Conservation (phyloP, 1,140 invertebrate genomes). For the Brachionus calyciflorus region DNA sequence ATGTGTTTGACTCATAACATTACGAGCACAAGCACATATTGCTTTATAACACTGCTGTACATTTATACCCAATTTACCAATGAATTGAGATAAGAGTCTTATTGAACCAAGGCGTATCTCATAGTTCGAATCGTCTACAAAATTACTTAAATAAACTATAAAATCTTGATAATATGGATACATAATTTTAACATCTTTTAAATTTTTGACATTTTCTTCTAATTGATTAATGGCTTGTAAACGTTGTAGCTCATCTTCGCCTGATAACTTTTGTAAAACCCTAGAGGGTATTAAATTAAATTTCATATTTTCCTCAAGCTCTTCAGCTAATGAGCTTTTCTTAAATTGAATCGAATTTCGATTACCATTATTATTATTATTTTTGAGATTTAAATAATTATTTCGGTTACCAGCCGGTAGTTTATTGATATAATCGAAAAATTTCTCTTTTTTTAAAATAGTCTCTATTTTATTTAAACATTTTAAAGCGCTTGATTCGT, state of each 20-base stretch:
- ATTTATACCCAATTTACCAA: conserved; percentile 54
- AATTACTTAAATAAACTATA: conserved; percentile 64
- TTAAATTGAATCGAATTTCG: not conserved
- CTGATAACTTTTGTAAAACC: conserved; percentile 55
- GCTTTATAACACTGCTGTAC: conserved; percentile 57
- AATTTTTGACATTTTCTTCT: conserved; percentile 52
- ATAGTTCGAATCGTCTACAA: conserved; percentile 66
- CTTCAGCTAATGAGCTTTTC: conserved; percentile 48
- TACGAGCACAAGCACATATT: conserved; percentile 57
- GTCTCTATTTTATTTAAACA: conserved; percentile 23
- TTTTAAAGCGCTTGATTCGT: conserved; percentile 1
- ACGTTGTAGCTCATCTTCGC: conserved; percentile 57
- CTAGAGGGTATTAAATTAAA: conserved; percentile 60
- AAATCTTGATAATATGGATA: conserved; percentile 67
- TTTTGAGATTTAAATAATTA: conserved; percentile 52
- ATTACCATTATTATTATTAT: conserved; percentile 34
- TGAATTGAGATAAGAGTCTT: conserved; percentile 63
- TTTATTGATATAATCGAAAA: conserved; percentile 48
- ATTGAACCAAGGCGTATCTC: conserved; percentile 65
- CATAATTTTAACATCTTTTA: conserved; percentile 57
- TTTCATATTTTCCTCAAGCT: conserved; percentile 27
- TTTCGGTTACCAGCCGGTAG: conserved; percentile 51
- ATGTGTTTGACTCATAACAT: conserved; percentile 65
- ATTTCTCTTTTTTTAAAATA: conserved; percentile 48
- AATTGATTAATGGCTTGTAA: conserved; percentile 58